Evolutionary conservation across 2,797 vertebrate species (phyloP), one percentile per base, ranked within the genome.

Genomic region (Poeciliopsis presidionis): DNA sequence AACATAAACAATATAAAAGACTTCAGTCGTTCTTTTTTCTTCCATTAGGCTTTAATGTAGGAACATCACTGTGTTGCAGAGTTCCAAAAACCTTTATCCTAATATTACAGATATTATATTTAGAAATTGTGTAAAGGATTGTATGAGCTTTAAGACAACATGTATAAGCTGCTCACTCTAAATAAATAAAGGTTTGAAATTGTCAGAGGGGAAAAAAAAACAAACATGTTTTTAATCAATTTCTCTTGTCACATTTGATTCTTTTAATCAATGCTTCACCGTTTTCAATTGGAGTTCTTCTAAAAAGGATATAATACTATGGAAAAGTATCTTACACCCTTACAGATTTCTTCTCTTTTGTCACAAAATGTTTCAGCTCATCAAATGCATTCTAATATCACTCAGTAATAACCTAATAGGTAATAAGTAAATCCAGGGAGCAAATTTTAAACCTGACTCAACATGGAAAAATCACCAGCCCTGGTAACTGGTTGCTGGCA

Each of bases 31-130:
- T 70, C 2, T 33, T 33, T 82, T 63, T 79, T 71, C 41, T 65
- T 75, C 5, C 11, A 63, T 78, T 81, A 76, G 7, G n/a, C 28
- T 51, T 80, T 53, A 61, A 41, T 51, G 28, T 49, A 72, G 36
- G 22, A 45, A 75, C 30, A n/a, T 51, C 72, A 55, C 61, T 47
- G 30, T 59, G 25, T 57, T 33, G 67, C n/a, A 18, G 25, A 71
- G 22, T 7, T 36, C 14, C 63, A 12, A 49, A 18, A 18, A n/a
- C 4, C 22, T 67, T 74, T 14, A 36, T n/a, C n/a, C 16, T 6
- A 49, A 33, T 72, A 72, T 49, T 18, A 20, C 36, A 67, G 9
- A 67, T 22, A 18, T 22, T 13, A 28, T 25, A 25, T n/a, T 3
- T 28, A 45, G 25, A n/a, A 46, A 45, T n/a, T 7, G 13, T 45